Conservation (phyloP, 2,797 vertebrate species). For the Darevskia nairensis region DNA sequence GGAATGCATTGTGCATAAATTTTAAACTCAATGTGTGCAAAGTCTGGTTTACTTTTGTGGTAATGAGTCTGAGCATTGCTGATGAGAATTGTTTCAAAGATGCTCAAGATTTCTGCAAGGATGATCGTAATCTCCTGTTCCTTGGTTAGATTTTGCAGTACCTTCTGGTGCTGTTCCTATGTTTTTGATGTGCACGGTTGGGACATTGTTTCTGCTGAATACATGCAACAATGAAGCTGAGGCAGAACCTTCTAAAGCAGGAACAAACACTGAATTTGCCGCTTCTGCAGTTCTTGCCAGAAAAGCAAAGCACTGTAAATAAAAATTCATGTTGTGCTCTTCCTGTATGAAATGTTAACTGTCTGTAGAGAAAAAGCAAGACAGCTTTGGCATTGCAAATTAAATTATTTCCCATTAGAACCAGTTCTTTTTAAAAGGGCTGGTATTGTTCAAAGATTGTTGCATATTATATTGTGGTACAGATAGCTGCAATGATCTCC, state of each 20-base stretch:
- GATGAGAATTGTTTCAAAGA: background rate
- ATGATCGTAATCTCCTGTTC: too few species aligned
- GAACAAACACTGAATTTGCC: conserved; percentile 39
- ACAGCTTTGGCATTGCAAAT: background rate
- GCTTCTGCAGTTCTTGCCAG: conserved; percentile 44
- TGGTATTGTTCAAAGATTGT: background rate
- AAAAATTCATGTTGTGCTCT: background rate
- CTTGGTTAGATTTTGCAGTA: background rate
- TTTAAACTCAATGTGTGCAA: background rate
- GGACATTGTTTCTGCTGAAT: conserved; percentile 29
- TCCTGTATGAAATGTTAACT: background rate
- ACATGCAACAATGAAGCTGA: conserved; percentile 42
- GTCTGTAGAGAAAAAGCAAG: background rate
- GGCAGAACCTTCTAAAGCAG: conserved; percentile 41
- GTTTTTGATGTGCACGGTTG: background rate
- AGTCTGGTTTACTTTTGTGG: background rate
- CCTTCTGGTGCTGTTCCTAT: background rate
- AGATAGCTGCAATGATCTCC: background rate
- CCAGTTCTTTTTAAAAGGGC: background rate
- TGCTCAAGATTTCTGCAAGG: background rate
- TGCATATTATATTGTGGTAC: background rate
- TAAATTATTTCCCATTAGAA: background rate
- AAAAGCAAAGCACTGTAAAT: conserved; percentile 46
- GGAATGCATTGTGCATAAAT: too few species aligned
- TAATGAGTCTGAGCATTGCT: background rate